Evolutionary conservation across 1,140 invertebrate genomes (phyloP), one percentile per base, ranked within the genome.

Genomic region (Caerostris darwini): DNA sequence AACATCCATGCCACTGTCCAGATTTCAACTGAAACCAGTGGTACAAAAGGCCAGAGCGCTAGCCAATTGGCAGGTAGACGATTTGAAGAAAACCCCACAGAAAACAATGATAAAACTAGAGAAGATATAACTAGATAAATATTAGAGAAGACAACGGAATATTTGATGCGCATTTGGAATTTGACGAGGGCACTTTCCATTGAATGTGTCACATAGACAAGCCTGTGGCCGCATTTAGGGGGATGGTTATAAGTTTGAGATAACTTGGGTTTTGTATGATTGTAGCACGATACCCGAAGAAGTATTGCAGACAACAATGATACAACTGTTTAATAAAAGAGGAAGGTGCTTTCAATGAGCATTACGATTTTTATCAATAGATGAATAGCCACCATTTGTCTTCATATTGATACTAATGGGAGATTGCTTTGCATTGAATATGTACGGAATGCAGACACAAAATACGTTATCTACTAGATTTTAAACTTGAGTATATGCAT

Each of bases 381-480:
- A 71, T 77, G 71, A 77, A 77, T 77, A 50, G 71, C 19, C 8
- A 34, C 71, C 34, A 50, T 53, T 77, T 77, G 34, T 10, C 71
- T 77, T 77, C 71, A 12, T 5, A 77, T 77, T 14, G 71, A 77
- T 34, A 50, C 3, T 77, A 77, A 8, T 77, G 50, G 50, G 50
- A 77, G 71, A 77, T 77, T 77, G 71, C 19, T 77, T 50, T 53
- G 71, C 71, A 77, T 50, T 77, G 71, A 77, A 50, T 77, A 77
- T 77, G 50, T 77, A 77, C 53, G 71, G 53, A 77, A 77, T 34
- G 34, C 14, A 7, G 19, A 50, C 71, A 50, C 53, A 8, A 77
- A 12, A 50, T 53, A 5, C 34, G 34, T 14, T 77, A 50, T 12
- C 10, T 53, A 19, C 14, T 34, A 34, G 5, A 34, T 12, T 50